Base-by-base conservation (phyloP, 2,113 vertebrate genomes). In the Suricata suricatta region DNA sequence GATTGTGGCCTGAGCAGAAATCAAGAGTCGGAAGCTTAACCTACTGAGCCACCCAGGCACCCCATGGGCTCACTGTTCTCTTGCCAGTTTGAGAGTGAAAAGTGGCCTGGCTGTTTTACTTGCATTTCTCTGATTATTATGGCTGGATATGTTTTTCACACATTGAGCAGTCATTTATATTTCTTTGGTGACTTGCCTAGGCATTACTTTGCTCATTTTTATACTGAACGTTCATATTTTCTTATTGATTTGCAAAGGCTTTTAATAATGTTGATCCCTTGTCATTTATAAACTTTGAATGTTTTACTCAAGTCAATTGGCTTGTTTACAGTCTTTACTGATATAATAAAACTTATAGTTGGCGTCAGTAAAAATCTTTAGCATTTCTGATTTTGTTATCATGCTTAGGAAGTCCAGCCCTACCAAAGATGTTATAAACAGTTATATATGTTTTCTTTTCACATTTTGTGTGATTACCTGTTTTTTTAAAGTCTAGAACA, bases 211-310 rank as follows among this genome's bases (percentile, higher is more conserved):
- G 50, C 29, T 88, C 84, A 68, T 74, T 94, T 94, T 91, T 44
- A 90, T 71, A 93, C 25, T 60, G 33, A 95, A 64, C 13, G 35
- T 77, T 94, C 76, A 11, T 31, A 60, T 88, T 93, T 95, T 86
- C 82, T 93, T 86, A 97, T 19, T 83, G 97, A 95, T 79, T 93
- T 86, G 15, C 72, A 95, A 95, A 95, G 31, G 81, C 91, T 86
- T 97, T 95, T 97, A 44, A 85, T 74, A 83, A 66, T 96, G 97
- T 93, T 38, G 97, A 93, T 89, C 66, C 71, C 93, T 93, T 91
- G n/a, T 84, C 84, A 72, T 88, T 94, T 95, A 92, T 90, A 69
- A 52, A 63, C 54, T 93, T 79, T 16, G 85, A 72, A 85, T 95
- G 88, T 93, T 95, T 95, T 96, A 93, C 88, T 96, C 88, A 64